Conservation (phyloP, 1,140 invertebrate genomes). For the Drosophila pallidifrons region DNA sequence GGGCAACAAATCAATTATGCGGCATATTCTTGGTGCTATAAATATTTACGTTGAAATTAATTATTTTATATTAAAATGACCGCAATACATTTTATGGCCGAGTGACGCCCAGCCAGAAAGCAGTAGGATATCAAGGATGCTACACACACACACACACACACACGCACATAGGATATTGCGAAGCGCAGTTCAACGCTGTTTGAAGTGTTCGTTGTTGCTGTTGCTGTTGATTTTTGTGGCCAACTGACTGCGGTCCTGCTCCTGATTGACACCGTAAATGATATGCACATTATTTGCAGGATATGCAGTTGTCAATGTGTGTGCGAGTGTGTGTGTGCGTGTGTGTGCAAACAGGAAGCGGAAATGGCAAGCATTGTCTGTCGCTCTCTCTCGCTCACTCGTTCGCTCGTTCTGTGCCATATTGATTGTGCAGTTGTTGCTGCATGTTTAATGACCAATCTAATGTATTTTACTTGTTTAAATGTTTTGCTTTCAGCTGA, state of each 20-base stretch:
- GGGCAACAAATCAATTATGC: constrained; percentile 75
- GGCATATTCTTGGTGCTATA: constrained; percentile 80
- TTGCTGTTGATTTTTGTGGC: constrained; percentile 56
- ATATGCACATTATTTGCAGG: constrained; percentile 79
- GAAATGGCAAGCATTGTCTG: constrained; percentile 78
- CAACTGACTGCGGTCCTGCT: constrained; percentile 53
- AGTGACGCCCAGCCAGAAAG: constrained; percentile 29
- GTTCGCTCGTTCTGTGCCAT: constrained; percentile 40
- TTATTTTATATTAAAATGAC: constrained; percentile 84
- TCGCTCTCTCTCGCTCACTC: too few species aligned
- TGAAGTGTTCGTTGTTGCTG: constrained; percentile 29
- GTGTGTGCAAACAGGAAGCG: constrained; percentile 72
- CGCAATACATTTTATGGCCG: constrained; percentile 81
- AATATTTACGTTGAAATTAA: constrained; percentile 83
- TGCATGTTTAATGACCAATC: constrained; percentile 46
- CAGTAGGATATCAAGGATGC: constrained; percentile 23
- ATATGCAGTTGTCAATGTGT: constrained; percentile 59
- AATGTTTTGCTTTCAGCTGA: constrained; percentile 6
- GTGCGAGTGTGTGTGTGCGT: constrained; percentile 36
- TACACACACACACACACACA: background rate
- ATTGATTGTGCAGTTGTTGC: constrained; percentile 37
- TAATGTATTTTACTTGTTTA: constrained; percentile 43
- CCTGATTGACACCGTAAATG: constrained; percentile 81
- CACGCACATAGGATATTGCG: constrained; percentile 41
- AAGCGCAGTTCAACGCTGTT: background rate